Conservation (phyloP, 1,140 invertebrate species). For the Musca domestica region DNA sequence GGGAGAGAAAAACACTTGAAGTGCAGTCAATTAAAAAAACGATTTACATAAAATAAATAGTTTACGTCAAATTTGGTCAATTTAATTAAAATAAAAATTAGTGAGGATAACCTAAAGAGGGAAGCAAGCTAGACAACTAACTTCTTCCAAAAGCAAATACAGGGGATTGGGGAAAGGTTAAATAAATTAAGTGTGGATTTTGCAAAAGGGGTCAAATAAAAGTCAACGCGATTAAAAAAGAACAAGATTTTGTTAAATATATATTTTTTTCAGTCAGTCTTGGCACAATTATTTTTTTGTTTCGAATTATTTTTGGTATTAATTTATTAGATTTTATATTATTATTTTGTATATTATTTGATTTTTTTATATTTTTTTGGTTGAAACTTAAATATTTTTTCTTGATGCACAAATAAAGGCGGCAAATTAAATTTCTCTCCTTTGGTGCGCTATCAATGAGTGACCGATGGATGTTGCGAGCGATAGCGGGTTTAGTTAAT, state of each 20-base stretch:
- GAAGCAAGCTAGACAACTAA: constrained; percentile 26
- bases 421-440: background rate
- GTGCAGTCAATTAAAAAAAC: constrained; percentile 5
- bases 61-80: constrained; percentile 26
- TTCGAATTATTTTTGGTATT: background rate
- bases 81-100: background rate
- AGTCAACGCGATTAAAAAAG: constrained; percentile 13
- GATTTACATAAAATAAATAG: constrained; percentile 26
- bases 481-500: constrained; percentile 9
- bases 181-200: background rate
- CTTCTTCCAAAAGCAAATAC: constrained; percentile 26
- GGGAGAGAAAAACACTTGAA: constrained; percentile 13
- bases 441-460: background rate
- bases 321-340: background rate
- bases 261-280: too few species aligned
- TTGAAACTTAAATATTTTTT: too few species aligned
- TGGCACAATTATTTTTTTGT: background rate
- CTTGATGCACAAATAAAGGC: too few species aligned
- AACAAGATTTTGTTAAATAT: background rate
- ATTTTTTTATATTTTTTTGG: background rate
- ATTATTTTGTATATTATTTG: background rate
- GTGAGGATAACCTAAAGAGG: constrained; percentile 20
- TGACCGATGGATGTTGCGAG: background rate
- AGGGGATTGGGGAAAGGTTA: background rate
- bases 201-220: constrained; percentile 2